phyloP scores from a whole-genome alignment of 2,888 invertebrate genomes.

The Salpingus planirostris region DNA sequence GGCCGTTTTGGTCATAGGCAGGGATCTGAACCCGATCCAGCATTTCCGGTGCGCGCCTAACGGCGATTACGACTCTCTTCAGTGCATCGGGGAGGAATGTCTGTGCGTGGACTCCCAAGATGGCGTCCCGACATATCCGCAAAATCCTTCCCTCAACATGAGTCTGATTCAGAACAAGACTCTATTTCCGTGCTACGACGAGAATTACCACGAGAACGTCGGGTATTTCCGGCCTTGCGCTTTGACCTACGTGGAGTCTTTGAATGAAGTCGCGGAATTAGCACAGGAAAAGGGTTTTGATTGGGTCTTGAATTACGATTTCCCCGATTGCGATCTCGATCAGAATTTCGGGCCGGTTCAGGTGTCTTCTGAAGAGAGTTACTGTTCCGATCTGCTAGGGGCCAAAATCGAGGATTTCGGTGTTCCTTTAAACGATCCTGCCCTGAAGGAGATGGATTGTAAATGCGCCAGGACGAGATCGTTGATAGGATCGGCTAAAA shows the following conservation, averaged over 20 bases:
- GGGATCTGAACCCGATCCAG: slow-evolving; percentile 33
- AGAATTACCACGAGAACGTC: too few species aligned
- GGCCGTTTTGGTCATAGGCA: slow-evolving; percentile 39
- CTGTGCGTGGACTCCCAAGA: slow-evolving; percentile 52
- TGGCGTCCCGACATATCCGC: slow-evolving; percentile 41
- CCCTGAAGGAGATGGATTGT: too few species aligned
- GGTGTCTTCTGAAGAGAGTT: too few species aligned
- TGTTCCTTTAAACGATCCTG: too few species aligned
- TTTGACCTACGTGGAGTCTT: slow-evolving; percentile 26
- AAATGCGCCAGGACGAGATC: too few species aligned
- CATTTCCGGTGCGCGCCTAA: slow-evolving; percentile 52
- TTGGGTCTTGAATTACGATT: slow-evolving; percentile 26
- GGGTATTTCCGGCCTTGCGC: slow-evolving; percentile 42
- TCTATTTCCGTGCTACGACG: slow-evolving; percentile 32
- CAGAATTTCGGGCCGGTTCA: slow-evolving; percentile 44
- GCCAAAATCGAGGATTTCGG: too few species aligned
- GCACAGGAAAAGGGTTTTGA: slow-evolving; percentile 29
- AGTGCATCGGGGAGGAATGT: slow-evolving; percentile 52
- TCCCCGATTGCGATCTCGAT: slow-evolving; percentile 45
- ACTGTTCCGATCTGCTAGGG: too few species aligned
- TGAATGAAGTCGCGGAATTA: slow-evolving; percentile 30
- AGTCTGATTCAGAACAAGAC: slow-evolving; percentile 28
- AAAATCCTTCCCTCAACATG: slow-evolving; percentile 28
- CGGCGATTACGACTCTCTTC: slow-evolving; percentile 59
- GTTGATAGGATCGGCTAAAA: too few species aligned